Evolutionary conservation across 2,113 vertebrate genomes (phyloP).

Genomic region (Galbula dea): DNA sequence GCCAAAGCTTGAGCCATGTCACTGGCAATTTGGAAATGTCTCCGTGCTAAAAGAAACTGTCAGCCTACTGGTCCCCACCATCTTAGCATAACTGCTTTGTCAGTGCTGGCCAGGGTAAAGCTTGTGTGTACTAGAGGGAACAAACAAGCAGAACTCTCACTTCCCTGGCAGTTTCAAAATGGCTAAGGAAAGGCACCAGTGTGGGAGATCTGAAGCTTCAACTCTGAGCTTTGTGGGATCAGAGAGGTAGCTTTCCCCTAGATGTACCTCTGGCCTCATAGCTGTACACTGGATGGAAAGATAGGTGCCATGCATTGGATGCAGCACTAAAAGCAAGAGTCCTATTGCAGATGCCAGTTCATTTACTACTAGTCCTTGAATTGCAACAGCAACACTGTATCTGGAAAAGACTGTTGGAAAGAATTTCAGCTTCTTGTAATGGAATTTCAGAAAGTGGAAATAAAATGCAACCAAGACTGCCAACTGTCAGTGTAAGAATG

Average conservation of each 20-base stretch:
- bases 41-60: not conserved
- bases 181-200: not conserved
- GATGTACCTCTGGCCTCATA: not conserved
- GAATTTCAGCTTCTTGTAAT: not conserved
- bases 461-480: not conserved
- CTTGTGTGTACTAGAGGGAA: not conserved
- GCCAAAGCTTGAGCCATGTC: not conserved
- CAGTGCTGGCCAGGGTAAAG: not conserved
- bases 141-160: not conserved
- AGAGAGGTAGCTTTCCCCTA: not conserved
- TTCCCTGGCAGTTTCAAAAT: not conserved
- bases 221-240: not conserved
- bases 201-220: not conserved
- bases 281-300: not conserved
- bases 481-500: not conserved
- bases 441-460: not conserved
- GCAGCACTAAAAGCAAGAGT: rapidly evolving
- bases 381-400: not conserved
- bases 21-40: not conserved
- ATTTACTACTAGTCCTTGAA: not conserved
- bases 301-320: not conserved
- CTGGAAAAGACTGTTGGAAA: not conserved
- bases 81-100: not conserved
- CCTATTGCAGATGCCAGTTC: not conserved
- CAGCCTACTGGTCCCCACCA: not conserved